These are phyloP conservation scores for Buphagus erythrorhynchus DNA, from an alignment of 2,797 vertebrate species.

Conservation along the genomic window DNA sequence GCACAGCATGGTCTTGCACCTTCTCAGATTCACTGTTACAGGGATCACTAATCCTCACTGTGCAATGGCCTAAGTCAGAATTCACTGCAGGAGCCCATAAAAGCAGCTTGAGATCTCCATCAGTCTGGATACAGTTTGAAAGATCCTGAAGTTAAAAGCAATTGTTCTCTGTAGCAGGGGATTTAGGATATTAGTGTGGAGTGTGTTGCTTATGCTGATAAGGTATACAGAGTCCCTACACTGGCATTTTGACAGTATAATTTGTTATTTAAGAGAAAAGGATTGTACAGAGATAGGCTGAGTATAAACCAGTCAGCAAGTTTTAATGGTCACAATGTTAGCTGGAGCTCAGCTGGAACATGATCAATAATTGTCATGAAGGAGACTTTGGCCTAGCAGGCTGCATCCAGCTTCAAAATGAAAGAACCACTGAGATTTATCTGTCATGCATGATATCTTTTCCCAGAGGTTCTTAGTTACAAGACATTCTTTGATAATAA, in stretches of 20 bases:
- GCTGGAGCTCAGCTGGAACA: background rate
- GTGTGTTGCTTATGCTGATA: background rate
- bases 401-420: background rate
- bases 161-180: background rate
- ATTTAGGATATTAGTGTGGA: background rate
- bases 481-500: background rate
- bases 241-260: background rate
- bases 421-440: background rate
- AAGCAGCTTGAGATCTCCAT: background rate
- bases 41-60: background rate
- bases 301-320: background rate
- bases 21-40: accelerated
- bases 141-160: background rate
- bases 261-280: background rate
- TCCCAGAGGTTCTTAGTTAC: background rate
- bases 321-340: background rate
- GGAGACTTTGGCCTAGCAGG: background rate
- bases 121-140: background rate
- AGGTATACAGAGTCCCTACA: background rate
- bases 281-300: background rate
- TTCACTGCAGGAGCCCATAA: background rate
- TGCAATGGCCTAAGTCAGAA: background rate
- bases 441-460: accelerated
- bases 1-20: background rate
- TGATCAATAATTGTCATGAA: background rate